Conservation (phyloP, 1,140 invertebrate genomes). For the Holcopasites calliopsidis region DNA sequence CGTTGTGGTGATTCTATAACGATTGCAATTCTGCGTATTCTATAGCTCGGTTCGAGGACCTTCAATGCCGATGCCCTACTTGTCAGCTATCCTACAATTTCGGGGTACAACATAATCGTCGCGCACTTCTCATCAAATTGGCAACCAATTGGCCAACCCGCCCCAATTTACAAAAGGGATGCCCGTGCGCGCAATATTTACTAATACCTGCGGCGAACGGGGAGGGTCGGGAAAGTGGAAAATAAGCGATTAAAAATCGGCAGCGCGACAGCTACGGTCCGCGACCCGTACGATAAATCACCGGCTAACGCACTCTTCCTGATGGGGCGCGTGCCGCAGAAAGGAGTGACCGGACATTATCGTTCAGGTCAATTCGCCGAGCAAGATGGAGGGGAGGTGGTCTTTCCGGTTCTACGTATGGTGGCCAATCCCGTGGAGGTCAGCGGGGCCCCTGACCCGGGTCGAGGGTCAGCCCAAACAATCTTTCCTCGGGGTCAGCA, state of each 20-base stretch:
- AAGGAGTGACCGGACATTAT: conserved; percentile 76
- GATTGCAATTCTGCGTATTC: no score
- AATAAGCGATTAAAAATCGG: conserved; percentile 64
- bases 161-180: neutral
- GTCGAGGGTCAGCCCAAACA: conserved; percentile 79
- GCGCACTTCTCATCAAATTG: conserved; percentile 37
- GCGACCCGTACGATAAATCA: conserved; percentile 71
- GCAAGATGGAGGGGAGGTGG: conserved; percentile 19
- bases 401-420: conserved; percentile 68
- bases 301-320: conserved; percentile 42
- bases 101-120: no score
- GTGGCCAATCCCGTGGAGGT: conserved; percentile 61
- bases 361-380: conserved; percentile 67
- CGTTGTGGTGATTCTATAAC: no score
- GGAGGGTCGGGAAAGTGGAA: conserved; percentile 41
- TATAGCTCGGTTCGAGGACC: no score
- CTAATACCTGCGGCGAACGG: conserved; percentile 36
- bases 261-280: conserved; percentile 20
- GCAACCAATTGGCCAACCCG: neutral
- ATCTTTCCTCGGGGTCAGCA: conserved; percentile 76
- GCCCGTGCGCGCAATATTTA: conserved; percentile 14
- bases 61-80: no score
- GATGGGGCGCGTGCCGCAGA: conserved; percentile 72
- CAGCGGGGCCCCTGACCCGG: conserved; percentile 70
- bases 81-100: no score